Evolutionary conservation across 2,113 vertebrate species (phyloP).

Genomic region (Cavia porcellus): DNA sequence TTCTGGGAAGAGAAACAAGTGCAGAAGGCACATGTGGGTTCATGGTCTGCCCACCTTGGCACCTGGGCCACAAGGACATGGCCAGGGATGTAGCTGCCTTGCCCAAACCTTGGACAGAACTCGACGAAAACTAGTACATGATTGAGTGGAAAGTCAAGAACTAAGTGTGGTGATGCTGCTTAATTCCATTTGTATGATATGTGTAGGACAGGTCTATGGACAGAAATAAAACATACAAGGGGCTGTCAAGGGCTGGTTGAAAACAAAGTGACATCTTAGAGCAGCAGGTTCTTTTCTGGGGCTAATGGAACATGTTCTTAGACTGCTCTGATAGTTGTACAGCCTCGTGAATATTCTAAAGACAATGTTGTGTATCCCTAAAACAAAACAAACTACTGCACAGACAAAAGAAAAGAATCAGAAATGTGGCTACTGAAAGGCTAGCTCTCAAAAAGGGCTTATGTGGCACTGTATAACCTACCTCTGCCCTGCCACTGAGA

Average conservation of each 20-base stretch:
- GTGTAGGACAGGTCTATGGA: neutral
- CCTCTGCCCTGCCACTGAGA: neutral
- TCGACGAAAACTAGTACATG: neutral
- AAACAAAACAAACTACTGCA: neutral
- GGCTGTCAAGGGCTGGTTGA: neutral
- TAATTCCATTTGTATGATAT: neutral
- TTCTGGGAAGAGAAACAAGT: neutral
- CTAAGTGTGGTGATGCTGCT: no score
- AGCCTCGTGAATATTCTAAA: neutral
- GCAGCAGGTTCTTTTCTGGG: neutral
- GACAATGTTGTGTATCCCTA: neutral
- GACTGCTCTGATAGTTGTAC: neutral
- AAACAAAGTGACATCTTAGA: neutral
- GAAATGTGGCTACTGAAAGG: neutral
- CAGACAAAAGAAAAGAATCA: neutral
- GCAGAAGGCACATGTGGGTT: neutral
- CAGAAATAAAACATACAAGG: neutral
- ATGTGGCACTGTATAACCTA: fast-evolving
- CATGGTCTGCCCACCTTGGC: neutral
- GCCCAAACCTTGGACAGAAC: neutral
- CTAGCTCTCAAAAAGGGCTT: neutral
- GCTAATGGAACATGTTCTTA: neutral
- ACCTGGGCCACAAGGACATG: neutral
- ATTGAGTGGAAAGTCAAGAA: neutral
- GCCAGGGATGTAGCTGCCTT: neutral